Conservation (phyloP, 1,140 invertebrate genomes). For the Drosophila eugracilis region DNA sequence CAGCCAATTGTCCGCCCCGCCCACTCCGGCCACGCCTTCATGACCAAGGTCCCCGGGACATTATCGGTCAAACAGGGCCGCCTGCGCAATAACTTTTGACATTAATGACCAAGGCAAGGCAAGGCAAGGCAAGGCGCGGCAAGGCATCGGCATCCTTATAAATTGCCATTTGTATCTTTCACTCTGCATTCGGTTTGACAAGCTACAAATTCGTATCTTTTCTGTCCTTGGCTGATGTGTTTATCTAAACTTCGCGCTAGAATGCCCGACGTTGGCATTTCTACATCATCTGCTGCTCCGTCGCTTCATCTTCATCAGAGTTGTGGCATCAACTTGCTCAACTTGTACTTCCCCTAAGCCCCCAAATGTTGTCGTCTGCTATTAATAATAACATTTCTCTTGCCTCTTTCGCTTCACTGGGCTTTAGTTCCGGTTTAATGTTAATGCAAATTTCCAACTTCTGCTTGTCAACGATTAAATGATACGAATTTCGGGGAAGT, state of each 20-base stretch:
- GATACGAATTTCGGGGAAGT: conserved; percentile 3
- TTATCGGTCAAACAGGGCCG: conserved; percentile 55
- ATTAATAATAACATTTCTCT: conserved; percentile 64
- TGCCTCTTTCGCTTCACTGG: conserved; percentile 61
- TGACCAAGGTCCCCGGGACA: conserved; percentile 21
- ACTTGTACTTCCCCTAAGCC: conserved; percentile 41
- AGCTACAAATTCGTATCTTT: conserved; percentile 72
- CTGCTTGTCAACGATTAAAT: conserved; percentile 35
- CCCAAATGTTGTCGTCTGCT: conserved; percentile 51
- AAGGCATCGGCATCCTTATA: conserved; percentile 59
- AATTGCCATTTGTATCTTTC: conserved; percentile 76
- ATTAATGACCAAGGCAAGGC: conserved; percentile 68
- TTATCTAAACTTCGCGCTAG: conserved; percentile 80
- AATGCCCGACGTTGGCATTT: conserved; percentile 67
- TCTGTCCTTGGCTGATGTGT: conserved; percentile 53
- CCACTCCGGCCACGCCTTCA: conserved; percentile 20
- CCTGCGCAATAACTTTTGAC: conserved; percentile 80
- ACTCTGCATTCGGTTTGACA: conserved; percentile 59
- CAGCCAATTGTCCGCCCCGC: conserved; percentile 57
- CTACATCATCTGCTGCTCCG: conserved; percentile 58
- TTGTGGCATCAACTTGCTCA: conserved; percentile 24
- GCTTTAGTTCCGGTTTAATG: conserved; percentile 69
- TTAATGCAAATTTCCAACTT: conserved; percentile 68
- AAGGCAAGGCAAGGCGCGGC: conserved; percentile 38
- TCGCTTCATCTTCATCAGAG: conserved; percentile 67